phyloP scores from a whole-genome alignment of 2,113 vertebrate species.

The Ellobius talpinus region DNA sequence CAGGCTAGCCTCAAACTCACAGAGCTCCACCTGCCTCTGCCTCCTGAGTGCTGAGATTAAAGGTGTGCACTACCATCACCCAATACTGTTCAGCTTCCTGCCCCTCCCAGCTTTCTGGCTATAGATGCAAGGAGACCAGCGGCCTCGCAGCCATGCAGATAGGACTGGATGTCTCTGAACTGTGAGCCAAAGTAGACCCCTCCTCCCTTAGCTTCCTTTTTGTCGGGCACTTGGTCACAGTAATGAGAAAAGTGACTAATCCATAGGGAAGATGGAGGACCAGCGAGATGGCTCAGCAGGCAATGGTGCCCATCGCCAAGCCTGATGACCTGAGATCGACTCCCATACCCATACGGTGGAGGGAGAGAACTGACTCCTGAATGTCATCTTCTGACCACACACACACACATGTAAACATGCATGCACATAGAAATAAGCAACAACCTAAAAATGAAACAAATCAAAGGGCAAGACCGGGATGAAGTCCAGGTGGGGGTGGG shows the following conservation, averaged over 20 bases:
- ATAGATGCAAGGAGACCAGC: background rate
- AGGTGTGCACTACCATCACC: too few species aligned
- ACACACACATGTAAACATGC: background rate
- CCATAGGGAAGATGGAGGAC: background rate
- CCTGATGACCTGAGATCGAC: background rate
- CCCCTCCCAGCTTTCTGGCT: too few species aligned
- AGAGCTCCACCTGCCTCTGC: too few species aligned
- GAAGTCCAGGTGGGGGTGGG: background rate
- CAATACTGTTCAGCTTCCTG: too few species aligned
- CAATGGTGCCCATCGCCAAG: fast-evolving
- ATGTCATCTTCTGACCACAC: background rate
- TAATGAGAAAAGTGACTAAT: background rate
- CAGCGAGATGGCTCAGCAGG: too few species aligned
- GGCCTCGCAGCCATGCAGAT: background rate
- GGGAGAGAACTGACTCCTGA: background rate
- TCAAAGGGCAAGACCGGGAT: background rate
- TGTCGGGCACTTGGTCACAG: too few species aligned
- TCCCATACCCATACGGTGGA: background rate
- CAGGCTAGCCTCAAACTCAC: too few species aligned
- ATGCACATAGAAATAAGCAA: background rate
- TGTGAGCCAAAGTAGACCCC: background rate
- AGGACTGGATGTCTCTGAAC: background rate
- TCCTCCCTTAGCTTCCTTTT: background rate
- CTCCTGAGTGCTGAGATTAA: too few species aligned
- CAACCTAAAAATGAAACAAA: background rate